A percentile compares a stretch with the other conserved stretches of the same genome.
phyloP scores from a whole-genome alignment of 2,888 invertebrate genomes.

The Brassicogethes aeneus region DNA sequence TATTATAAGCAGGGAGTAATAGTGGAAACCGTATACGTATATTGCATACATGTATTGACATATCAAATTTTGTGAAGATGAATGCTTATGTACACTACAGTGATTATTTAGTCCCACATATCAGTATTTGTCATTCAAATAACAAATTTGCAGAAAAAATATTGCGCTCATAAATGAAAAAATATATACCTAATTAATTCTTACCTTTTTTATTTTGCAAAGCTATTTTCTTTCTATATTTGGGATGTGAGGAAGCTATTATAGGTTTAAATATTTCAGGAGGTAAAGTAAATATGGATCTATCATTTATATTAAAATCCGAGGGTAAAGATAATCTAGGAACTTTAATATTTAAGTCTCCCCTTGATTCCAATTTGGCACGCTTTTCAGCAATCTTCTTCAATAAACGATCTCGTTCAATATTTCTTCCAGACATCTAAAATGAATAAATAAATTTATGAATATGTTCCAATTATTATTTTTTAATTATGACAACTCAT shows the following conservation, averaged over 20 bases:
- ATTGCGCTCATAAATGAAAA: background rate
- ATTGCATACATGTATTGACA: too few relatives aligned
- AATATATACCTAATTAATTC: conserved; percentile 4
- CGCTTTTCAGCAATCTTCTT: conserved; percentile 41
- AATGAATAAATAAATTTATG: too few relatives aligned
- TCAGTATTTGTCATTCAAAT: too few relatives aligned
- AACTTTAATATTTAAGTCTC: conserved; percentile 46
- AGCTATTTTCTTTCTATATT: conserved; percentile 33
- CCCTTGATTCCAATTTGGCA: conserved; percentile 39
- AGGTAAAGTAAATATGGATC: conserved; percentile 54
- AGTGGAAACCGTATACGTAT: too few relatives aligned
- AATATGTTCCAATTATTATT: too few relatives aligned
- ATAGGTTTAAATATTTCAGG: conserved; percentile 45
- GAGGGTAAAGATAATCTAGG: conserved; percentile 47
- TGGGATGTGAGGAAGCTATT: conserved; percentile 34
- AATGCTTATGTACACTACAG: too few relatives aligned
- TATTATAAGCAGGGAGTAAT: too few relatives aligned
- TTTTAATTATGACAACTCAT: too few relatives aligned
- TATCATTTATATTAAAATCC: conserved; percentile 48
- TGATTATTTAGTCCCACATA: too few relatives aligned
- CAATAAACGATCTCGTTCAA: conserved; percentile 39
- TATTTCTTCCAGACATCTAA: conserved; percentile 24
- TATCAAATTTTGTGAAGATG: too few relatives aligned
- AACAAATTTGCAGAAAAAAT: too few relatives aligned
- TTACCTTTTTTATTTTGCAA: conserved; percentile 35